Conservation (phyloP, 2,113 vertebrate species). For the Hydropotes inermis region DNA sequence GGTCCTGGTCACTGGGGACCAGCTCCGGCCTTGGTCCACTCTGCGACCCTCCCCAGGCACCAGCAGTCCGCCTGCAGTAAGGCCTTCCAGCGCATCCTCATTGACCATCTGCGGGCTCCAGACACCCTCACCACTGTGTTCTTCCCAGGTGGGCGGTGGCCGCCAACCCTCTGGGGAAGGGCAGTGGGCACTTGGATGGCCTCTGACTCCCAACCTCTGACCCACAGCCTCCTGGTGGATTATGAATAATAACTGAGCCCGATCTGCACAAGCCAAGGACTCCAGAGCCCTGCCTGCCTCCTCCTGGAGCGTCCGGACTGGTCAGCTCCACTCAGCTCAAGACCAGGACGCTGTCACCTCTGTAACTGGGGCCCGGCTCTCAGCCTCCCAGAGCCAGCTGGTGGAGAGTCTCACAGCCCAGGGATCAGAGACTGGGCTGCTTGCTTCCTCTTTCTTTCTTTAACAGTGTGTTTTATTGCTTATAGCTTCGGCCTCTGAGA, state of each 20-base stretch:
- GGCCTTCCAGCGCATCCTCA: conserved; percentile 90
- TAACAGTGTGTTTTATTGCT: not conserved
- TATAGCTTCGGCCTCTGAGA: not conserved
- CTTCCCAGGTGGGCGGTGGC: conserved; percentile 87
- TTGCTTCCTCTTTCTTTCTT: not conserved
- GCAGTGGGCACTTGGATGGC: not conserved
- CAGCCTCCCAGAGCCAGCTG: not conserved
- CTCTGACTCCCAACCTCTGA: conserved; percentile 55
- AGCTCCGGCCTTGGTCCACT: not conserved
- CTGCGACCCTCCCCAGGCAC: conserved; percentile 81
- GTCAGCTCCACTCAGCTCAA: not conserved
- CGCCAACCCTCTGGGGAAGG: not conserved
- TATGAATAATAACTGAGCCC: conserved; percentile 91
- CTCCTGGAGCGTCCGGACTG: conserved; percentile 23
- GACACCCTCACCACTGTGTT: conserved; percentile 94
- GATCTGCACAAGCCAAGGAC: not conserved
- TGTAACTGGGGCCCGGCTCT: not conserved
- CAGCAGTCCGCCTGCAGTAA: conserved; percentile 91
- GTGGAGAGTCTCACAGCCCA: conserved; percentile 14
- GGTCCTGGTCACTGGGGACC: not conserved
- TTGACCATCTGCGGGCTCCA: conserved; percentile 90
- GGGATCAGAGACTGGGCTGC: conserved; percentile 6
- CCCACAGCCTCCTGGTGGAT: conserved; percentile 96
- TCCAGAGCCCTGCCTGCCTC: not conserved
- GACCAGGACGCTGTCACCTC: not conserved